Conservation (phyloP, 2,113 vertebrate genomes). For the Cygnus atratus region DNA sequence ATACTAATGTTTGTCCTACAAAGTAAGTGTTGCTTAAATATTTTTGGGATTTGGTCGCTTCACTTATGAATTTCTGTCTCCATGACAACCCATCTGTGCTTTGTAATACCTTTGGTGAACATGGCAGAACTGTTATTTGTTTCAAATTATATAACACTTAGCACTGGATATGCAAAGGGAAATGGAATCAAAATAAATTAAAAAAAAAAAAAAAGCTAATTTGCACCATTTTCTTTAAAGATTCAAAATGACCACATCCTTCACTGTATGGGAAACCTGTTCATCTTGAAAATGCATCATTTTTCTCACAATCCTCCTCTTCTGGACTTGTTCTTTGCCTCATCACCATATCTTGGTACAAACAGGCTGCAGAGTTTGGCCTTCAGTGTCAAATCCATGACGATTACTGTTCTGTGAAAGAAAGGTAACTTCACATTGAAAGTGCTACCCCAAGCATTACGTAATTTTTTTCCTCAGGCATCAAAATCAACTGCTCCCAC, state of each 20-base stretch:
- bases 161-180: not conserved
- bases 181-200: not conserved
- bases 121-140: not conserved
- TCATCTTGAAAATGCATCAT: not conserved
- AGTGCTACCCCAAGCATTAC: not conserved
- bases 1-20: constrained; percentile 24
- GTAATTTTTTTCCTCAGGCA: not conserved
- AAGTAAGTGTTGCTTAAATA: constrained; percentile 54
- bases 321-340: not conserved
- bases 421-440: not conserved
- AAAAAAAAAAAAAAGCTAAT: not conserved
- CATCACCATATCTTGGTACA: not conserved
- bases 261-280: not conserved
- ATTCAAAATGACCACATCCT: not conserved
- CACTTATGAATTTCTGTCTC: constrained; percentile 51
- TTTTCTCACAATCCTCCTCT: not conserved
- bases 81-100: constrained; percentile 64
- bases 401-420: not conserved
- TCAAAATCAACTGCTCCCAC: not conserved
- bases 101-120: constrained; percentile 28
- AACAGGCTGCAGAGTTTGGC: not conserved
- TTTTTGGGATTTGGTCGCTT: constrained; percentile 39
- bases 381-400: not conserved
- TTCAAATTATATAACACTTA: not conserved
- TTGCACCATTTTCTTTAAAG: not conserved